Base-by-base conservation (phyloP, 2,113 vertebrate genomes). In the Indicator indicator region DNA sequence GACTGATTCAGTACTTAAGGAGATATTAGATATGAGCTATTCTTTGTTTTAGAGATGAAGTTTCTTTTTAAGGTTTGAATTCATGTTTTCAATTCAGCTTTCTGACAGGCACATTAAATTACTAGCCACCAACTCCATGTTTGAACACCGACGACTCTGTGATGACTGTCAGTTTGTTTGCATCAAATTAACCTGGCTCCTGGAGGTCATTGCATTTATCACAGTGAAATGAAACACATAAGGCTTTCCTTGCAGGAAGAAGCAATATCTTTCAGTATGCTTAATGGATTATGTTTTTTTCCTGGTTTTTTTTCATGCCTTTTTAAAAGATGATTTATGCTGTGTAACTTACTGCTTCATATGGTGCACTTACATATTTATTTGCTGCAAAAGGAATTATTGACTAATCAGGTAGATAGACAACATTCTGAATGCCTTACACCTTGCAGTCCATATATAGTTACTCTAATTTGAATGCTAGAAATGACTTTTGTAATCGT, bases 401-500 rank as follows among this genome's bases (percentile, higher is more conserved):
- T 93, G 90, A 4, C 52, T 72, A 81, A 69, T 60, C 50, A 21
- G 8, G 6, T 71, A 28, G 11, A 67, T 12, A 83, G 3, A 32
- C 8, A 86, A 36, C 67, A 5, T 87, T 78, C 20, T 73, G 88
- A 88, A 77, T 84, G 7, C 5, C 17, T 42, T 62, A 65, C 12
- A 55, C 11, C 9, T 55, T 15, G 60, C 27, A 70, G 82, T 86
- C 14, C 17, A 9, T 21, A 44, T 80, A 27, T 59, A 18, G 89
- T 95, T 91, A 60, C 62, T 93, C 84, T 71, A 83, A 84, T 50
- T 46, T 76, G 16, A 83, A 36, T 89, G 17, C 13, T 90, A 93
- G 58, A 88, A 88, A 88, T 85, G 76, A 75, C 88, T 70, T 85
- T 89, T 73, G 50, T 74, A 67, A 19, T 67, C 83, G 46, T 52